Conservation (phyloP, 1,140 invertebrate species). For the Saxidomus purpurata region DNA sequence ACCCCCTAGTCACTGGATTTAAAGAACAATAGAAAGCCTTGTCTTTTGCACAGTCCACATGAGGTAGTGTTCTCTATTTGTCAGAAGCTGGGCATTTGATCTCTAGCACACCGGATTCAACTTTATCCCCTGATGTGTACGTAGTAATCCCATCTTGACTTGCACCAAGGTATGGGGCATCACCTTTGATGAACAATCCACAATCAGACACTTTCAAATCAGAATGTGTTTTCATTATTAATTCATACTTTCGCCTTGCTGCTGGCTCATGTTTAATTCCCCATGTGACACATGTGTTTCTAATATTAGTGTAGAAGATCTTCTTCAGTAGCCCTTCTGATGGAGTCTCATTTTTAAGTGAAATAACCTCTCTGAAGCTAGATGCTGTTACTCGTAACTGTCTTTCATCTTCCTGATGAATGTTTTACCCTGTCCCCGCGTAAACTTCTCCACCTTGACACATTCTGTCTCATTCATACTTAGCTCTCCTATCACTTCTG, state of each 20-base stretch:
- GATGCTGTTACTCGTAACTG: constrained; percentile 15
- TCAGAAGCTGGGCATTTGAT: constrained; percentile 18
- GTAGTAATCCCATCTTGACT: constrained; percentile 49
- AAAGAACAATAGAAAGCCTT: constrained; percentile 47
- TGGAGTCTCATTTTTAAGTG: background rate
- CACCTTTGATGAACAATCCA: background rate
- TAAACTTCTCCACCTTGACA: background rate
- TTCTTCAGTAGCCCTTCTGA: constrained; percentile 11
- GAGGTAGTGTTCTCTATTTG: constrained; percentile 13
- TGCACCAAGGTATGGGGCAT: constrained; percentile 34
- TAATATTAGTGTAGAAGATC: background rate
- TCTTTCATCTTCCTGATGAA: background rate
- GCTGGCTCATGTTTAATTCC: constrained; percentile 27
- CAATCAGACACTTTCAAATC: too few species aligned
- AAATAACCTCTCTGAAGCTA: constrained; percentile 11
- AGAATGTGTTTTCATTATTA: background rate
- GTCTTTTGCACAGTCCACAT: constrained; percentile 44
- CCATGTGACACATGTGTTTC: constrained; percentile 10
- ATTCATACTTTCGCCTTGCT: constrained; percentile 15
- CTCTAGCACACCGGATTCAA: constrained; percentile 69
- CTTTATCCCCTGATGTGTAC: too few species aligned
- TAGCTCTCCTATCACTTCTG: too few species aligned
- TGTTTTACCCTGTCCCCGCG: background rate
- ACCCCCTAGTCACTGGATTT: constrained; percentile 13
- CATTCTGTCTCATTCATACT: too few species aligned